Evolutionary conservation across 1,140 invertebrate genomes (phyloP).

Genomic region (Palaemon carinicauda): DNA sequence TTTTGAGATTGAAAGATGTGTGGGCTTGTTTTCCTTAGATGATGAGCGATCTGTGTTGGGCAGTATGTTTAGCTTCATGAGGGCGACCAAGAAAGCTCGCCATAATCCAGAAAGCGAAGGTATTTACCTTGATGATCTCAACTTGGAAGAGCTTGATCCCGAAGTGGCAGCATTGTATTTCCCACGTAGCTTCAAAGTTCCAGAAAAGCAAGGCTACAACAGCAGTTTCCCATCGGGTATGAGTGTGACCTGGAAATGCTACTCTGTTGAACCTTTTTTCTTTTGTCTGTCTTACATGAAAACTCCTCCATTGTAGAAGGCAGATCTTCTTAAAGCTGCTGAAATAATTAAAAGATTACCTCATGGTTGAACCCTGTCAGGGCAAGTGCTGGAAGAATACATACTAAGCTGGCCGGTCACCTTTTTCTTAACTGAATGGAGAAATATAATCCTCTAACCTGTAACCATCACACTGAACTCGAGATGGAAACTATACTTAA

Average conservation of each 20-base stretch:
- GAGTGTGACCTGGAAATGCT: neutral
- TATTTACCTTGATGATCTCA: slow-evolving; percentile 92
- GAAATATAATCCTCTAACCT: too few relatives aligned
- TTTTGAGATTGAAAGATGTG: slow-evolving; percentile 17
- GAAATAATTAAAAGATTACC: too few relatives aligned
- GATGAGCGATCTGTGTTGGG: slow-evolving; percentile 82
- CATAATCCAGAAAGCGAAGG: slow-evolving; percentile 78
- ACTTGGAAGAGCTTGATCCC: slow-evolving; percentile 86
- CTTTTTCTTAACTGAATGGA: too few relatives aligned
- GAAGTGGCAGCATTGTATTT: slow-evolving; percentile 91
- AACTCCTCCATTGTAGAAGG: too few relatives aligned
- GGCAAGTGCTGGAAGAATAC: too few relatives aligned
- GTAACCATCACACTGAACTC: too few relatives aligned
- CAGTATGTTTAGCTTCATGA: slow-evolving; percentile 93
- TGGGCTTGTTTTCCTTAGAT: slow-evolving; percentile 62
- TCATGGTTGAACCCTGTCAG: too few relatives aligned
- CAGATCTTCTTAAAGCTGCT: too few relatives aligned
- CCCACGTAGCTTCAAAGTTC: slow-evolving; percentile 65
- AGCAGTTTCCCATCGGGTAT: slow-evolving; percentile 21
- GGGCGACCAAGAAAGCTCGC: slow-evolving; percentile 76
- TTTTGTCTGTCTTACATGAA: too few relatives aligned
- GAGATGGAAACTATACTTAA: too few relatives aligned
- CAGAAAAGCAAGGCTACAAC: slow-evolving; percentile 41
- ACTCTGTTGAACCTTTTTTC: neutral
- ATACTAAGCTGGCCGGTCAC: too few relatives aligned